Conservation (phyloP, 2,113 vertebrate species). For the Telmatochromis brachygnathus region DNA sequence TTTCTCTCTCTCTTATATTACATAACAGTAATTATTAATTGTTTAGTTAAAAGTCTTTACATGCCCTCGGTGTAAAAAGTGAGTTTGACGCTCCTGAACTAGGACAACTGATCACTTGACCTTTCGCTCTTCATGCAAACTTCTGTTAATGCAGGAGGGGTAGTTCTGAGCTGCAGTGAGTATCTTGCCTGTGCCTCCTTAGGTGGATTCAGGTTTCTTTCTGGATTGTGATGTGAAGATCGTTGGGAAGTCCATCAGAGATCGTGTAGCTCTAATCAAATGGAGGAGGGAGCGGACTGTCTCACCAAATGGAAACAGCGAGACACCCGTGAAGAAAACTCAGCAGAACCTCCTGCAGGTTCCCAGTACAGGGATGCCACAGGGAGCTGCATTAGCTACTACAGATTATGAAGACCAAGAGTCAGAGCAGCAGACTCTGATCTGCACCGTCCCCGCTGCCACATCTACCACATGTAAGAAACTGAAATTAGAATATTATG, state of each 20-base stretch:
- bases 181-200: not conserved
- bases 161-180: not conserved
- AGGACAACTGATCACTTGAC: not conserved
- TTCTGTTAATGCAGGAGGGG: not conserved
- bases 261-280: conserved; percentile 90
- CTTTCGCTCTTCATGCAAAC: not conserved
- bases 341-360: conserved; percentile 73
- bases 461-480: conserved; percentile 82
- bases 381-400: conserved; percentile 46
- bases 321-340: conserved; percentile 55
- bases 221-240: conserved; percentile 92
- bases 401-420: conserved; percentile 79
- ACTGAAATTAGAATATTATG: not conserved
- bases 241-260: conserved; percentile 92
- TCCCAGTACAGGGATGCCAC: conserved; percentile 70
- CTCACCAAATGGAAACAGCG: conserved; percentile 56
- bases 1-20: not conserved
- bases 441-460: conserved; percentile 70
- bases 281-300: conserved; percentile 86
- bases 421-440: conserved; percentile 74
- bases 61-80: not conserved
- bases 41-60: not conserved
- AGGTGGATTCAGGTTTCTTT: conserved; percentile 97
- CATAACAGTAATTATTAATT: not conserved
- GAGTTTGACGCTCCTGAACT: not conserved